Evolutionary conservation across 2,797 vertebrate species (phyloP).

Genomic region (Odontamblyopus rebecca): DNA sequence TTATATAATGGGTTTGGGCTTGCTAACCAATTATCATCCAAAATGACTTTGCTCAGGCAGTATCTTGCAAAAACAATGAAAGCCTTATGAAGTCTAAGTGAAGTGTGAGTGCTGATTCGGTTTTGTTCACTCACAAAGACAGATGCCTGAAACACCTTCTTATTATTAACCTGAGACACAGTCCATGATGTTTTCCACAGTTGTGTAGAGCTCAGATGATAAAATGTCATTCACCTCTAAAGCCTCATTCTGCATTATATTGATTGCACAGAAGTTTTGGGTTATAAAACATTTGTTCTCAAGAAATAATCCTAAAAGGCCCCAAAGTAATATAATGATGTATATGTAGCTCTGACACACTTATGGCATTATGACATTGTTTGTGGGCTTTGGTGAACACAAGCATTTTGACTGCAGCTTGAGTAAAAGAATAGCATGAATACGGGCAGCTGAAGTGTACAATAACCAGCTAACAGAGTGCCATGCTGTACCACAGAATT

Average conservation of each 20-base stretch:
- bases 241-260: neutral
- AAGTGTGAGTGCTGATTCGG: constrained; percentile 30
- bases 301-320: constrained; percentile 24
- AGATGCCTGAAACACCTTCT: neutral
- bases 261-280: constrained; percentile 10
- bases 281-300: constrained; percentile 15
- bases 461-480: constrained; percentile 53
- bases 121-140: neutral
- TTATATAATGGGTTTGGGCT: constrained; percentile 43
- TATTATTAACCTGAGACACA: neutral
- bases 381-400: constrained; percentile 60
- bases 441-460: constrained; percentile 53
- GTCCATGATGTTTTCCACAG: neutral
- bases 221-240: neutral
- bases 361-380: constrained; percentile 30
- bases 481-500: constrained; percentile 54
- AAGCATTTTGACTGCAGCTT: constrained; percentile 41
- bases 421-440: constrained; percentile 58
- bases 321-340: constrained; percentile 12
- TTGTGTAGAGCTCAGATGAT: constrained; percentile 2
- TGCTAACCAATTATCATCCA: constrained; percentile 31
- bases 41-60: constrained; percentile 40
- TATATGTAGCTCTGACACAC: constrained; percentile 12
- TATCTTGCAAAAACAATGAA: constrained; percentile 39
- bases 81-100: neutral